Evolutionary conservation across 2,888 invertebrate species (phyloP), one percentile per base, ranked within the genome.

Genomic region (Pyrochroa serraticornis): DNA sequence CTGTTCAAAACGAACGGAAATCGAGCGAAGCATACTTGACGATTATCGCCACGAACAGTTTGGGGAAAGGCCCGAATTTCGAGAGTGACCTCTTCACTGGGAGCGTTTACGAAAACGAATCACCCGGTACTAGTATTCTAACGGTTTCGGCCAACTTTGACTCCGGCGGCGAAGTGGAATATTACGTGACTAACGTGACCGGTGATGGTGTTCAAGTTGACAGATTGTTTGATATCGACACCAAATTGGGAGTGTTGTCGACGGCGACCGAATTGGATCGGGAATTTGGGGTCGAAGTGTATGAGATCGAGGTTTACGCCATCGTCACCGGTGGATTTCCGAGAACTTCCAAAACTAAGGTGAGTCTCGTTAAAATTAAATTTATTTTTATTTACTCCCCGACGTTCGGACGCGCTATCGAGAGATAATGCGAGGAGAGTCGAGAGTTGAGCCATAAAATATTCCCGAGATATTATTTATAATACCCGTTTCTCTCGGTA

Each of bases 181-280:
- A 93, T 82, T 95, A 93, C 81, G 90, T 96, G 78, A 93, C 93
- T 71, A 91, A 91, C 82, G 90, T 91, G 79, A 91, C 90, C 71
- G 87, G 86, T 76, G 81, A 79, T 65, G 89, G 89, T 61, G 84
- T 83, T 67, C 91, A 92, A 82, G 92, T 92, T 75, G 93, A 94
- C 81, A 86, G 93, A 73, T 83, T 94, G 71, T 97, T 97, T 78
- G 93, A 93, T 75, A 91, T 97, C 73, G 95, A 97, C 81, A 87
- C 91, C 13, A 90, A 91, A 67, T 83, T 92, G 74, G 97, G 97
- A 42, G 90, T 93, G 71, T 81, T 97, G 67, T 92, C 92, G 39
- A 94, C 94, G 9, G 92, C 93, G 9, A 88, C 87, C 39, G 85
- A 89, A 62, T 81, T 94, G 77, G 94, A 95, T 80, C 85, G 93